Evolutionary conservation across 1,140 invertebrate species (phyloP).

Genomic region (Danaus plexippus): DNA sequence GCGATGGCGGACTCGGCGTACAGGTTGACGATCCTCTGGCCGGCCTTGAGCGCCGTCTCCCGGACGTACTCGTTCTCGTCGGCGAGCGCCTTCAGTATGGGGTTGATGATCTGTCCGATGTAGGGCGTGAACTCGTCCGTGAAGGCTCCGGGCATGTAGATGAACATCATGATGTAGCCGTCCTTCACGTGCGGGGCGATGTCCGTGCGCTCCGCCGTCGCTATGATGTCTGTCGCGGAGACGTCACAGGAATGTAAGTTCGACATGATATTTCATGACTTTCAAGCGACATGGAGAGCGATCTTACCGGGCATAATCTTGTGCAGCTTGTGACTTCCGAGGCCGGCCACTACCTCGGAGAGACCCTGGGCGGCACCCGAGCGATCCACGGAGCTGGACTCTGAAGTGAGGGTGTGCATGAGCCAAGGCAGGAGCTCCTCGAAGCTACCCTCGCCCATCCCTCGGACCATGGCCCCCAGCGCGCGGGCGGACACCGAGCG

Average conservation of each 20-base stretch:
- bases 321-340: slow-evolving; percentile 95
- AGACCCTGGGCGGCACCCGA: slow-evolving; percentile 98
- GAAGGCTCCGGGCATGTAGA: slow-evolving; percentile 98
- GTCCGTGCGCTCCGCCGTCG: slow-evolving; percentile 93
- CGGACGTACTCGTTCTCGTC: slow-evolving; percentile 99
- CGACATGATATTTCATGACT: neutral
- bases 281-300: no score
- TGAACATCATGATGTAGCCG: slow-evolving; percentile 99
- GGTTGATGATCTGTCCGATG: slow-evolving; percentile 97
- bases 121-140: slow-evolving; percentile 95
- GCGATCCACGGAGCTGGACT: slow-evolving; percentile 94
- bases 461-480: slow-evolving; percentile 95
- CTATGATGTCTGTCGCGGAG: slow-evolving; percentile 85
- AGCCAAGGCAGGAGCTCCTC: slow-evolving; percentile 97
- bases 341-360: slow-evolving; percentile 94
- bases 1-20: slow-evolving; percentile 97
- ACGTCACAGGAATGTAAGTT: no score
- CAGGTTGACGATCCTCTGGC: slow-evolving; percentile 96
- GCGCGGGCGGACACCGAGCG: slow-evolving; percentile 93
- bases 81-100: slow-evolving; percentile 96
- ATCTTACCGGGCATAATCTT: slow-evolving; percentile 90
- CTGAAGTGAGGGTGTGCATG: slow-evolving; percentile 98
- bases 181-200: slow-evolving; percentile 98
- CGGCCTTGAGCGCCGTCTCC: slow-evolving; percentile 96
- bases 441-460: slow-evolving; percentile 96